Evolutionary conservation across 2,113 vertebrate genomes (phyloP).

Genomic region (Amphilophus citrinellus): DNA sequence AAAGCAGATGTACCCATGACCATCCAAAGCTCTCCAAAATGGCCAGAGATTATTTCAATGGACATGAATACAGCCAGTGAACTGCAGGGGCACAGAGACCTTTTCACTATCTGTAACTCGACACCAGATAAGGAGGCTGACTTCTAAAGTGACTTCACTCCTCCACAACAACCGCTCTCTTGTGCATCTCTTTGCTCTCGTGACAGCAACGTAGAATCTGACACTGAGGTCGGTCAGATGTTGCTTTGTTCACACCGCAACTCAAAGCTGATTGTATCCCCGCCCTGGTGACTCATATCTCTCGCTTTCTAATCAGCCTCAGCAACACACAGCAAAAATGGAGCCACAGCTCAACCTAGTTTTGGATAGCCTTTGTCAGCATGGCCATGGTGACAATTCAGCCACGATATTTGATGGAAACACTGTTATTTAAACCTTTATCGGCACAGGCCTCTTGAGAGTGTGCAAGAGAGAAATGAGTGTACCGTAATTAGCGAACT

Average conservation of each 20-base stretch:
- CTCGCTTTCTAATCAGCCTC: neutral
- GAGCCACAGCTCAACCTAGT: neutral
- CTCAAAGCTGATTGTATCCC: neutral
- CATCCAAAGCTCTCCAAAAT: neutral
- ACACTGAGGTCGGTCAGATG: neutral
- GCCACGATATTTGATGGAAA: neutral
- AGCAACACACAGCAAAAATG: neutral
- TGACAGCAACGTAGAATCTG: neutral
- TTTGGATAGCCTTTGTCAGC: neutral
- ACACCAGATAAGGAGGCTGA: conserved; percentile 26
- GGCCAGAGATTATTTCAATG: neutral
- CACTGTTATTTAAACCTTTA: no score
- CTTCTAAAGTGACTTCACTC: conserved; percentile 48
- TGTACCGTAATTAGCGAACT: no score
- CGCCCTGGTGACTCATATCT: neutral
- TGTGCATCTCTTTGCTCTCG: conserved; percentile 7
- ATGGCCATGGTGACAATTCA: neutral
- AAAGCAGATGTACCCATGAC: neutral
- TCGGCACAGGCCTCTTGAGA: no score
- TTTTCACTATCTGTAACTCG: conserved; percentile 42
- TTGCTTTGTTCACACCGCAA: neutral
- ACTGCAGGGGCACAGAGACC: conserved; percentile 33
- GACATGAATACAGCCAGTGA: conserved; percentile 17
- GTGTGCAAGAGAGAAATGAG: no score
- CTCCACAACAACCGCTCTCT: conserved; percentile 7